Base-by-base conservation (phyloP, 1,140 invertebrate genomes). In the Drosophila suzukii region DNA sequence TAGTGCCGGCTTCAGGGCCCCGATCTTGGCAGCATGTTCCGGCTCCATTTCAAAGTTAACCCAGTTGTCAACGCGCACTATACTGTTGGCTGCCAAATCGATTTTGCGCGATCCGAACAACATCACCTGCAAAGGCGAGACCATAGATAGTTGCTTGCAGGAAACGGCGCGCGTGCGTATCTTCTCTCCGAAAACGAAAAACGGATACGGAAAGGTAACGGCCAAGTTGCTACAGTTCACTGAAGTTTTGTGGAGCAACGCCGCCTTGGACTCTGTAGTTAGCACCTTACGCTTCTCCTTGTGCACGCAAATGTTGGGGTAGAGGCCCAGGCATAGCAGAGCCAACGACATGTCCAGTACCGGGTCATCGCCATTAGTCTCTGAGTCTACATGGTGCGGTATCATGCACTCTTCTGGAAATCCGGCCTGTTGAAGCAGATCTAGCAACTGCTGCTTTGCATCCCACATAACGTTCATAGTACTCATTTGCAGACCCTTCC, bases 121-220 rank as follows among this genome's bases (percentile, higher is more conserved):
- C 67, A 99, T 92, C 6, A 99, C 93, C 93, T 99, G 98, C 65
- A 99, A 92, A 0, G 98, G 98, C 2, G 98, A 96, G 2, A 99
- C 96, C 98, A 99, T 99, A 0, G 97, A 98, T 94, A 98, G 97
- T 93, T 99, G 98, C 92, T 99, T 99, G 92, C 98, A 99, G 13
- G 97, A 97, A n/a, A 99, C 98, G 6, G 98, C 98, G 75, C 97
- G 94, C 0, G 98, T 99, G 56, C 98, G 95, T 49, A 99, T 98
- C 95, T 99, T 99, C 93, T 99, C 98, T 3, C 98, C 98, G 93
- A 99, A 99, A 38, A 99, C 97, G 92, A 99, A 99, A 89, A 99
- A 97, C 4, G 98, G 98, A 63, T 96, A 98, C 0, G 97, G 97
- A 83, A 99, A 99, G 59, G 94, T 94, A 58, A 97, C 94, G 49